Percentiles rank a stretch among this genome's conserved stretches.
Evolutionary conservation across 2,797 vertebrate genomes (phyloP).

Genomic region (Hoplostethus atlanticus): DNA sequence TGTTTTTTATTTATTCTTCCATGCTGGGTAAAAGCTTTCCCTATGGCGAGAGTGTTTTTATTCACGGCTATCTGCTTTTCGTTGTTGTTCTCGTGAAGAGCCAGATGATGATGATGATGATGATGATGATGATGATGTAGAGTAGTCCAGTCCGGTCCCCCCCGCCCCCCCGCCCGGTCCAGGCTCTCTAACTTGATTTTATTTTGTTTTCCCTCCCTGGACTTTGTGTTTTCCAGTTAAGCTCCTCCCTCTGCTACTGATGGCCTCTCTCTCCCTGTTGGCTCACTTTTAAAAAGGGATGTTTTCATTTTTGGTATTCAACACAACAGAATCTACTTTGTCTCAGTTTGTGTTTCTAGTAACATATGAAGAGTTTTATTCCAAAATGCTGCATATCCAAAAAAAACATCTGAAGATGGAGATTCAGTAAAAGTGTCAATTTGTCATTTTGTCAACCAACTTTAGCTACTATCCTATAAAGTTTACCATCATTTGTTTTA

Average conservation of each 20-base stretch:
- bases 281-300: constrained; percentile 30
- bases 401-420: too few species aligned
- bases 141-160: constrained; percentile 30
- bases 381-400: background rate
- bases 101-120: constrained; percentile 55
- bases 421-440: too few species aligned
- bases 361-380: background rate
- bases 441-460: too few species aligned
- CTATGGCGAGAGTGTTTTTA: constrained; percentile 82
- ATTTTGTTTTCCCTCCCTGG: constrained; percentile 20
- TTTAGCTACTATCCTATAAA: too few species aligned
- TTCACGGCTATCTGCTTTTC: constrained; percentile 67
- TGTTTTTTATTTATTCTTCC: constrained; percentile 81
- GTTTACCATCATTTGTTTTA: too few species aligned
- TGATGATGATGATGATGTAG: constrained; percentile 28
- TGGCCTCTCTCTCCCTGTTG: constrained; percentile 32
- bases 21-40: constrained; percentile 82
- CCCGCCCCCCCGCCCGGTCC: background rate
- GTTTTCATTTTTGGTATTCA: constrained; percentile 33
- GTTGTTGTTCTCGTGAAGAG: constrained; percentile 71
- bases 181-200: constrained; percentile 38
- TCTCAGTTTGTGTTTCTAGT: background rate
- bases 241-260: constrained; percentile 54
- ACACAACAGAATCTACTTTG: background rate
- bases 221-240: constrained; percentile 6